Evolutionary conservation across 2,888 invertebrate species (phyloP).

Genomic region (Leptopilina syphax): DNA sequence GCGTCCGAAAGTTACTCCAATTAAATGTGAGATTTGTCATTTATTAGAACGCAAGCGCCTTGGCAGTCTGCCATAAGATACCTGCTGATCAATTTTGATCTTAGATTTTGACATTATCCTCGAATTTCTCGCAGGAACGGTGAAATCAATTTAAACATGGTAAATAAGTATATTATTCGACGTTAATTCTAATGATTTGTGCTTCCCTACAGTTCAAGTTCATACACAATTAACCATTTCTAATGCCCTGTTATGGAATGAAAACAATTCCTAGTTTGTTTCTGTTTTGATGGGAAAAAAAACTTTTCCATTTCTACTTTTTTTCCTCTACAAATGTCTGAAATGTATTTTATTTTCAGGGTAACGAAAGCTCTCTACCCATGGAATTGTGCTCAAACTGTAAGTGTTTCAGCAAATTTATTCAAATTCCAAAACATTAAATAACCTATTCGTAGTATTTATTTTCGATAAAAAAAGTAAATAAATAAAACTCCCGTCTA

Average conservation of each 20-base stretch:
- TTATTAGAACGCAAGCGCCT: slow-evolving; percentile 49
- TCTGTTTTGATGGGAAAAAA: slow-evolving; percentile 31
- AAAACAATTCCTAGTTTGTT: slow-evolving; percentile 39
- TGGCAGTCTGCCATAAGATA: slow-evolving; percentile 42
- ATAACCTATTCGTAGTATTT: slow-evolving; percentile 30
- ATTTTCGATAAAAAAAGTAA: neutral
- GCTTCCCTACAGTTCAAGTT: neutral
- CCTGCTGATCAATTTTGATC: slow-evolving; percentile 39
- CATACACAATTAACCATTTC: slow-evolving; percentile 29
- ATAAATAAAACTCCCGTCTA: neutral
- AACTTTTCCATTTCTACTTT: neutral
- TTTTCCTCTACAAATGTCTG: slow-evolving; percentile 1
- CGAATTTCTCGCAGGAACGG: slow-evolving; percentile 21
- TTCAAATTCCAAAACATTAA: neutral
- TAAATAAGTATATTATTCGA: slow-evolving; percentile 27
- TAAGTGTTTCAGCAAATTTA: slow-evolving; percentile 61
- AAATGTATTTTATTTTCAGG: slow-evolving; percentile 81
- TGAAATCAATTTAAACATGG: slow-evolving; percentile 32
- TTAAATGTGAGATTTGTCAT: slow-evolving; percentile 38
- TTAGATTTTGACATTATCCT: slow-evolving; percentile 37
- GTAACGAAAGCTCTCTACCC: slow-evolving; percentile 96
- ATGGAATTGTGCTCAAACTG: slow-evolving; percentile 97
- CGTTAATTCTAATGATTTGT: neutral
- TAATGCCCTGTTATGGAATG: slow-evolving; percentile 10
- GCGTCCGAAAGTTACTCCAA: slow-evolving; percentile 29